A percentile compares a stretch with the other conserved stretches of the same genome.
Conservation (phyloP, 2,888 invertebrate genomes). For the Tenthredo livida region DNA sequence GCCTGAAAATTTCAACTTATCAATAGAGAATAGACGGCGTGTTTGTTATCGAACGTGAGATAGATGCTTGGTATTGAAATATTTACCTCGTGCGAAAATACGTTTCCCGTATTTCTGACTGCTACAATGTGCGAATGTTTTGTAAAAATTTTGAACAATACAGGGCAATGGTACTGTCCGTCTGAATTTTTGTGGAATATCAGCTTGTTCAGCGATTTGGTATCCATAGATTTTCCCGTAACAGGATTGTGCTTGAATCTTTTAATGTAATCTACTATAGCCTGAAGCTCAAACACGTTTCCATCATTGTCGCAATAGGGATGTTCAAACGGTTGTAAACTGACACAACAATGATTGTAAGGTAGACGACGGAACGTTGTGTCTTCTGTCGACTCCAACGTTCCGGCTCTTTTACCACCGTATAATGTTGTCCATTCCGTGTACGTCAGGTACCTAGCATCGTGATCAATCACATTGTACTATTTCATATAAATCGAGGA, state of each 20-base stretch:
- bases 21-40: not conserved
- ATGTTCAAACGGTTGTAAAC: constrained; percentile 94
- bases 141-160: constrained; percentile 94
- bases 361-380: constrained; percentile 94
- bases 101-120: constrained; percentile 95
- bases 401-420: constrained; percentile 88
- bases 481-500: too few relatives aligned
- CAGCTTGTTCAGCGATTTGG: constrained; percentile 90
- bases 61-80: not conserved
- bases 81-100: constrained; percentile 89
- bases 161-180: constrained; percentile 94
- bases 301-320: constrained; percentile 95
- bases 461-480: too few relatives aligned
- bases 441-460: constrained; percentile 88
- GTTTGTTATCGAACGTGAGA: not conserved
- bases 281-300: constrained; percentile 95
- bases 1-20: constrained; percentile 79
- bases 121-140: constrained; percentile 97
- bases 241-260: constrained; percentile 96
- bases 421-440: constrained; percentile 95
- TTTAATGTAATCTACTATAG: constrained; percentile 92
- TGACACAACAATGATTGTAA: constrained; percentile 94
- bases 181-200: constrained; percentile 93
- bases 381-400: constrained; percentile 85
- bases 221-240: constrained; percentile 92